Evolutionary conservation across 2,113 vertebrate genomes (phyloP), one percentile per base, ranked within the genome.

Genomic region (Ptilorrhoa leucosticta): DNA sequence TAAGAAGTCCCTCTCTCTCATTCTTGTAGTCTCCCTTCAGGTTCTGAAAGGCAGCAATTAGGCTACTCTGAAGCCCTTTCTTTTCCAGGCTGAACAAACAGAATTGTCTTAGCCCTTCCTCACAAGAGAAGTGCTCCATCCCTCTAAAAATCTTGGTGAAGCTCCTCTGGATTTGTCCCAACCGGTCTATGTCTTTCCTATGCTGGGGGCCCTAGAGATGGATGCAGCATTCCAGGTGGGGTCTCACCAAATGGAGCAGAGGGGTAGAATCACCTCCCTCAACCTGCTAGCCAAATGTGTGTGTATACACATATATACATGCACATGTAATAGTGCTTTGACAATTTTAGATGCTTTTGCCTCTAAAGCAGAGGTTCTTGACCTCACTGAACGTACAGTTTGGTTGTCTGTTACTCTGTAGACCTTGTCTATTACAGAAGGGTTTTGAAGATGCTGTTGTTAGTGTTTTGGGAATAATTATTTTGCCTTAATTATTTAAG

Each of bases 271-370:
- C 18, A 9, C 40, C 10, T 63, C 17, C 21, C 12, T 16, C 0
- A 2, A 37, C 26, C 18, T 83, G 31, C 31, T 70, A 48, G 27
- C 15, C 10, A 37, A 27, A 3, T 10, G 6, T 56, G 5, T 22
- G 26, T 51, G 2, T 15, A 5, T 6, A 3, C 4, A 33, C 4
- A 21, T 0, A 12, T 10, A 12, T 13, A 22, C 2, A 10, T 27
- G 6, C 6, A 17, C 1, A 10, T 16, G 7, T 10, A 60, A 13
- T 15, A 35, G 28, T 51, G 42, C 54, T 27, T 42, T 16, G 44
- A n/a, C 3, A 26, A 16, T n/a, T 77, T 48, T 26, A 57, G 28
- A 6, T 48, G 28, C 6, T 92, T 76, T 73, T 61, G 26, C 5
- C 26, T 48, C 11, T 54, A 31, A 88, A 64, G 26, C 8, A 65